A percentile compares a stretch with the other conserved stretches of the same genome.
Evolutionary conservation across 1,140 invertebrate species (phyloP).

Genomic region (Archivesica marissinica): DNA sequence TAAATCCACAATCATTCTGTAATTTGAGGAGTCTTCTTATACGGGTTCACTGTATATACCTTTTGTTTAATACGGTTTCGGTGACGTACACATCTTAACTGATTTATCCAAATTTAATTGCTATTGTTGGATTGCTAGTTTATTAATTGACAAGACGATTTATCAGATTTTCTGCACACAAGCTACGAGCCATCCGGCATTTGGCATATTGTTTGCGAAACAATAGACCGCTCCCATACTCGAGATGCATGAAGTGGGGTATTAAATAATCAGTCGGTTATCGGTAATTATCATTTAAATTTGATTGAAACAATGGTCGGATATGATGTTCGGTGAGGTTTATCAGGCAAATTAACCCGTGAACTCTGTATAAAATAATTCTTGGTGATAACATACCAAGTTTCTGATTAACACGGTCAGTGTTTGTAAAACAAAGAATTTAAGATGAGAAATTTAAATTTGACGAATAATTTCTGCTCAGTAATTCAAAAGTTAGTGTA

Average conservation of each 20-base stretch:
- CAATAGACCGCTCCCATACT: slow-evolving; percentile 19
- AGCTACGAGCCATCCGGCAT: background rate
- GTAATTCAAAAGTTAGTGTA: no score
- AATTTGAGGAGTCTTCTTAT: background rate
- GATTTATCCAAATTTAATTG: slow-evolving; percentile 33
- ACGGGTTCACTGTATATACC: background rate
- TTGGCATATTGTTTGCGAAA: background rate
- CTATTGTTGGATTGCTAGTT: slow-evolving; percentile 24
- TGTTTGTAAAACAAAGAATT: slow-evolving; percentile 15
- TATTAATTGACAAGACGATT: slow-evolving; percentile 33
- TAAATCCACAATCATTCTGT: background rate
- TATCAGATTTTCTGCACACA: slow-evolving; percentile 31
- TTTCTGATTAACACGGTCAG: slow-evolving; percentile 12
- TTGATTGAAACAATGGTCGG: slow-evolving; percentile 35
- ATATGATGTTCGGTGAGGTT: slow-evolving; percentile 41
- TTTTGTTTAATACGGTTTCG: slow-evolving; percentile 10
- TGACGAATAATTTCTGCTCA: no score
- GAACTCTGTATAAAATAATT: background rate
- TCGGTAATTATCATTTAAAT: slow-evolving; percentile 27
- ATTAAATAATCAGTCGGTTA: slow-evolving; percentile 16
- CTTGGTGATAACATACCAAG: slow-evolving; percentile 27
- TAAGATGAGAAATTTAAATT: no score
- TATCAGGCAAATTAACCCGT: background rate
- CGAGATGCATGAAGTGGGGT: background rate
- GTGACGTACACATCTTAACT: slow-evolving; percentile 35